Evolutionary conservation across 2,888 invertebrate genomes (phyloP).

Genomic region (Blastobasis adustella): DNA sequence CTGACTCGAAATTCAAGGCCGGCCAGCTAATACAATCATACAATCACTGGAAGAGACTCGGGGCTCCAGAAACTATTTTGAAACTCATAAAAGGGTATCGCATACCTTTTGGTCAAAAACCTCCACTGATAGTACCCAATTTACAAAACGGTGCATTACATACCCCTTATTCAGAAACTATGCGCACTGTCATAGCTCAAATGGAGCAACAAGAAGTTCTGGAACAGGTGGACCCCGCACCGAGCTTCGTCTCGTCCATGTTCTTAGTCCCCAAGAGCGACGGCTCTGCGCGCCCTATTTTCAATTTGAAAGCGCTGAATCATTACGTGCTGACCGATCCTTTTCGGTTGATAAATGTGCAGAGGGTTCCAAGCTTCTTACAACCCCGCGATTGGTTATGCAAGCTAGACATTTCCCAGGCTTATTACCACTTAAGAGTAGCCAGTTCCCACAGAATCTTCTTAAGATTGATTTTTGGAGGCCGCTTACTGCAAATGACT

Average conservation of each 20-base stretch:
- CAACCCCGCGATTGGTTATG: slow-evolving; percentile 13
- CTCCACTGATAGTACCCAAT: background rate
- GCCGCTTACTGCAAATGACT: slow-evolving; percentile 12
- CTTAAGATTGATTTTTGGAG: slow-evolving; percentile 4
- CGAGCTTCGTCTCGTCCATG: slow-evolving; percentile 11
- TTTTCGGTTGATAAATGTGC: slow-evolving; percentile 7
- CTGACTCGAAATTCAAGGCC: slow-evolving; percentile 12
- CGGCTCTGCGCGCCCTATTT: slow-evolving; percentile 12
- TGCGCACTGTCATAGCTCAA: background rate
- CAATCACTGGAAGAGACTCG: slow-evolving; percentile 8
- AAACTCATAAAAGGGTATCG: slow-evolving; percentile 14
- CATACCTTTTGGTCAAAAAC: slow-evolving; percentile 1
- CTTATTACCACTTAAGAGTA: slow-evolving; percentile 17
- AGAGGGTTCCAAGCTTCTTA: slow-evolving; percentile 10
- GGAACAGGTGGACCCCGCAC: background rate
- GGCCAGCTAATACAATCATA: slow-evolving; percentile 7
- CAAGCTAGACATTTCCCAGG: slow-evolving; percentile 16
- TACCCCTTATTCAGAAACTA: background rate
- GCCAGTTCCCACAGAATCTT: slow-evolving; percentile 9
- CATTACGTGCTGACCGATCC: slow-evolving; percentile 3
- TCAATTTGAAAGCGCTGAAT: slow-evolving; percentile 18
- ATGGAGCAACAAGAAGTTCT: background rate
- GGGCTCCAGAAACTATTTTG: slow-evolving; percentile 9
- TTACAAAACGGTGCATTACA: background rate
- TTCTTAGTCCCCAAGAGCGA: slow-evolving; percentile 10